Conservation (phyloP, 2,113 vertebrate genomes). For the Furnarius figulus region DNA sequence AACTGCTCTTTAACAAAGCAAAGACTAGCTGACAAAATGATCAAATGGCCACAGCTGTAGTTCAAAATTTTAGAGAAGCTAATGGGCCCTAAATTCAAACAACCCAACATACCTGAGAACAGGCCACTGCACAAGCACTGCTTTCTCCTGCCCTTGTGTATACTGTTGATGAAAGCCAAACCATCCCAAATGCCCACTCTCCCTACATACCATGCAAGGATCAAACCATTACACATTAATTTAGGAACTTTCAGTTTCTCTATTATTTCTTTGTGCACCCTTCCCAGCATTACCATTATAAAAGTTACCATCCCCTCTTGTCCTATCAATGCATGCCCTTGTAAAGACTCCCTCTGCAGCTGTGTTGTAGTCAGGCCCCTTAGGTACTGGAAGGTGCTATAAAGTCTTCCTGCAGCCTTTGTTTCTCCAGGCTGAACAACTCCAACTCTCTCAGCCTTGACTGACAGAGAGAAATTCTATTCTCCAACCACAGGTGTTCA, state of each 20-base stretch:
- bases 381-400: not conserved
- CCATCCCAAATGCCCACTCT: not conserved
- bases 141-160: not conserved
- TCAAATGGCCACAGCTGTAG: not conserved
- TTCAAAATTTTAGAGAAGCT: not conserved
- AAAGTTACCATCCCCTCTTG: not conserved
- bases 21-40: not conserved
- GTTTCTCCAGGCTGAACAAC: not conserved
- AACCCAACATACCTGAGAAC: not conserved
- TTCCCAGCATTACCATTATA: not conserved
- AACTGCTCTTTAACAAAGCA: not conserved
- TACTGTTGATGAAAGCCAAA: not conserved
- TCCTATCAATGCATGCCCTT: not conserved
- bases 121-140: not conserved
- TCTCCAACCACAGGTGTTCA: not conserved
- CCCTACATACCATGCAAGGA: not conserved
- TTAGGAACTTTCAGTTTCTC: not conserved
- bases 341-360: not conserved
- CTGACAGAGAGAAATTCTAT: not conserved
- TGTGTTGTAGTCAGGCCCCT: not conserved
- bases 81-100: not conserved
- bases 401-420: not conserved
- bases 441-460: not conserved
- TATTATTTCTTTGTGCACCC: not conserved
- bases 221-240: not conserved